These are phyloP conservation scores for Parnassius apollo DNA, from an alignment of 2,888 invertebrate species.

Conservation along the genomic window DNA sequence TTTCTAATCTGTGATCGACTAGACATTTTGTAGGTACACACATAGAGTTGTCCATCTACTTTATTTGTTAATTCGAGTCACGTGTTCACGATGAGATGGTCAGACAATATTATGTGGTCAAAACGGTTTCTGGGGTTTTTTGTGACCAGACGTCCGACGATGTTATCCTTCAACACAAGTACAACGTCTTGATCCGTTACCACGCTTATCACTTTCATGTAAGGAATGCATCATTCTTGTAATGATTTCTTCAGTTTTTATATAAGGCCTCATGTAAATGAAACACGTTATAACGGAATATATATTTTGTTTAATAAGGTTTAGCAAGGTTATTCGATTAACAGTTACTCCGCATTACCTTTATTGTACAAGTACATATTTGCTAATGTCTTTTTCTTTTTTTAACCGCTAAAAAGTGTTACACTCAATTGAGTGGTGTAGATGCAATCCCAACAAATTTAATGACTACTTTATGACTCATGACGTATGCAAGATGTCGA, in stretches of 20 bases:
- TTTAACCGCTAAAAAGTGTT: no score
- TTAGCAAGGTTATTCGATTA: background rate
- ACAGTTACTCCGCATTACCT: background rate
- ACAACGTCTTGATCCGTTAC: slow-evolving; percentile 23
- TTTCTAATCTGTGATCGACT: slow-evolving; percentile 24
- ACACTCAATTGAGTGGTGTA: no score
- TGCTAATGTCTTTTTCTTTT: no score
- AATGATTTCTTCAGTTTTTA: slow-evolving; percentile 1
- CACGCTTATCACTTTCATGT: slow-evolving; percentile 26
- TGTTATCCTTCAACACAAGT: slow-evolving; percentile 14
- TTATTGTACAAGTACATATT: background rate
- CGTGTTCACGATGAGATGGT: slow-evolving; percentile 21
- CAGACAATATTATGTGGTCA: slow-evolving; percentile 27
- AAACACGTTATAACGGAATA: slow-evolving; percentile 16
- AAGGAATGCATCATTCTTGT: slow-evolving; percentile 22
- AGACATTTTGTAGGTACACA: slow-evolving; percentile 13
- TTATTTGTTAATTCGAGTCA: slow-evolving; percentile 16
- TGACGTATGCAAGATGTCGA: no score
- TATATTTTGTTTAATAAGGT: background rate
- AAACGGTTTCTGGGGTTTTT: slow-evolving; percentile 25
- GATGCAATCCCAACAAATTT: no score
- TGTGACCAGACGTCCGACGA: slow-evolving; percentile 18
- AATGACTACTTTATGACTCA: no score
- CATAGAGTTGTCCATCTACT: slow-evolving; percentile 16
- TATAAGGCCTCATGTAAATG: slow-evolving; percentile 9